Conservation (phyloP, 2,888 invertebrate genomes). For the Quadroppia sp. region DNA sequence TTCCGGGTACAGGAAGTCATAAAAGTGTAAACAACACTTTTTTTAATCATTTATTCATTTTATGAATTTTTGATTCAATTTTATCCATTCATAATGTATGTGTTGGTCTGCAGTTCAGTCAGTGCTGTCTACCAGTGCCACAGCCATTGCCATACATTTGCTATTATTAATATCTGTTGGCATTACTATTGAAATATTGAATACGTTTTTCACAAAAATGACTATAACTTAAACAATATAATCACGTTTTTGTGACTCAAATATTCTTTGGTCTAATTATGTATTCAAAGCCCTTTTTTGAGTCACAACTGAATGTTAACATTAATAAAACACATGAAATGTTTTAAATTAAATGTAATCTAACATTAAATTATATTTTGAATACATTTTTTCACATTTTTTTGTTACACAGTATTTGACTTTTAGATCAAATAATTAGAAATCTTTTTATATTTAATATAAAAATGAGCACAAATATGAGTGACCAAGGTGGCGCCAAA, state of each 20-base stretch:
- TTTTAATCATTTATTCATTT: background rate
- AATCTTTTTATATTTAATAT: no score
- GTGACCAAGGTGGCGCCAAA: no score
- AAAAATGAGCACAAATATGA: no score
- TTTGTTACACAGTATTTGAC: no score
- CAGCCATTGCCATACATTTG: background rate
- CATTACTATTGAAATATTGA: background rate
- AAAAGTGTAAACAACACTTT: no score
- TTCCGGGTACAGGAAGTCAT: no score
- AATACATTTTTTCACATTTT: background rate
- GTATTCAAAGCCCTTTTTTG: constrained; percentile 7
- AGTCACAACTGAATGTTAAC: background rate
- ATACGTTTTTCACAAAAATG: constrained; percentile 1
- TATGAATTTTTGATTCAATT: background rate
- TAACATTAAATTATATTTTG: background rate
- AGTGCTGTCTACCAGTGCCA: no score
- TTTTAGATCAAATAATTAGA: no score
- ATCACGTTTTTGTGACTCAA: constrained; percentile 3
- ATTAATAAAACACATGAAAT: constrained; percentile 2
- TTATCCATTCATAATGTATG: background rate
- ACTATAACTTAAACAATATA: background rate
- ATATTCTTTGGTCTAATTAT: constrained; percentile 11
- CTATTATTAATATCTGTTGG: background rate
- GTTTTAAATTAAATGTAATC: background rate
- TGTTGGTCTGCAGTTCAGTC: background rate